These are phyloP conservation scores for Trichogramma pretiosum DNA, from an alignment of 1,140 invertebrate species.

Conservation along the genomic window DNA sequence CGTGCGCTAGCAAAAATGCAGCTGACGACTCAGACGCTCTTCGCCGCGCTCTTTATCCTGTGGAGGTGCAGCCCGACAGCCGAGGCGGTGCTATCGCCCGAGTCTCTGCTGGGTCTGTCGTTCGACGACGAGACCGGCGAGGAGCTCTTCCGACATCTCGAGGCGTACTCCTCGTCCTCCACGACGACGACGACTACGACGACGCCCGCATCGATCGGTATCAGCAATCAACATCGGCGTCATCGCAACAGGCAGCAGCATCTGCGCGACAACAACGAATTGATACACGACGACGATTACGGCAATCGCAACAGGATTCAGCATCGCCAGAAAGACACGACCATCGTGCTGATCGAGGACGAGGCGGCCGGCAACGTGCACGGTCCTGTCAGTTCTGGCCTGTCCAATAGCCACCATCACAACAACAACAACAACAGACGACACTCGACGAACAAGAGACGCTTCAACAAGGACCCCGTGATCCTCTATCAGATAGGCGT, in stretches of 20 bases:
- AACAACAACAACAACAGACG: slow-evolving; percentile 10
- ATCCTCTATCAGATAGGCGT: slow-evolving; percentile 42
- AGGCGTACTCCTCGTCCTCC: slow-evolving; percentile 30
- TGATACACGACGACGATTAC: too few species aligned
- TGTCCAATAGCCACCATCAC: slow-evolving; percentile 28
- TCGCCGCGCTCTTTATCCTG: neutral
- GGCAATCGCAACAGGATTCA: too few species aligned
- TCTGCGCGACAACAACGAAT: too few species aligned
- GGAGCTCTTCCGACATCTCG: slow-evolving; percentile 31
- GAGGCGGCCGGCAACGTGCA: slow-evolving; percentile 23
- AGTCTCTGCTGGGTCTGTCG: slow-evolving; percentile 25
- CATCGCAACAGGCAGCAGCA: slow-evolving; percentile 26
- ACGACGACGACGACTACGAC: slow-evolving; percentile 23
- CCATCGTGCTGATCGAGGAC: slow-evolving; percentile 1
- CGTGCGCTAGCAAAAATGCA: too few species aligned
- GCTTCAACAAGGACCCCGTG: slow-evolving; percentile 27
- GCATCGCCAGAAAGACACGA: slow-evolving; percentile 23
- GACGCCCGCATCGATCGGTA: too few species aligned
- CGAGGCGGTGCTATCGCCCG: too few species aligned
- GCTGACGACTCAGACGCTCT: too few species aligned
- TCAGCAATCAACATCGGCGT: slow-evolving; percentile 6
- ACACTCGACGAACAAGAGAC: slow-evolving; percentile 15
- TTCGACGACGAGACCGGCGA: slow-evolving; percentile 27
- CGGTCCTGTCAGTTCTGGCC: slow-evolving; percentile 35
- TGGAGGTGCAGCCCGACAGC: slow-evolving; percentile 1